These are phyloP conservation scores for Orthonevra nobilis DNA, from an alignment of 2,888 invertebrate genomes.

Conservation along the genomic window DNA sequence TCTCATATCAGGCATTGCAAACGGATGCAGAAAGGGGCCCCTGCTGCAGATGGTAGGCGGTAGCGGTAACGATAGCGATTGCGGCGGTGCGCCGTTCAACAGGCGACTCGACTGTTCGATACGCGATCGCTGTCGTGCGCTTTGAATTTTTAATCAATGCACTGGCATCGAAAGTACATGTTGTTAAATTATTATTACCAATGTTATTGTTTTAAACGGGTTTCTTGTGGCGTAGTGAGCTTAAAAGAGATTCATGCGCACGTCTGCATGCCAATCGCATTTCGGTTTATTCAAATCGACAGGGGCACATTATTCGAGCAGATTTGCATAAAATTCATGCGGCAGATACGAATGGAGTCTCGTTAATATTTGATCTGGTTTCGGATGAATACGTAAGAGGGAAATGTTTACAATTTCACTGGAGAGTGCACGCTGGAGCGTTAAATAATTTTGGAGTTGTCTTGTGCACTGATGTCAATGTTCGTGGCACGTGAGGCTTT, in stretches of 20 bases:
- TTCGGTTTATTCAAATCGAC: slow-evolving; percentile 7
- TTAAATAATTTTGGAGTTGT: too few species aligned
- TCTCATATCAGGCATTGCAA: slow-evolving; percentile 28
- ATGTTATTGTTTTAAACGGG: slow-evolving; percentile 67
- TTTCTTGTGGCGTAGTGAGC: slow-evolving; percentile 40
- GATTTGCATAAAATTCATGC: slow-evolving; percentile 40
- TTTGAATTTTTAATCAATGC: slow-evolving; percentile 60
- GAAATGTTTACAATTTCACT: too few species aligned
- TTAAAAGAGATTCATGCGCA: slow-evolving; percentile 27
- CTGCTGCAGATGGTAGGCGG: slow-evolving; percentile 45
- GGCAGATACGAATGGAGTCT: neutral
- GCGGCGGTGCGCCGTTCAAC: slow-evolving; percentile 16
- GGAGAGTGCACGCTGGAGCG: too few species aligned
- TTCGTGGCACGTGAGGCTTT: too few species aligned
- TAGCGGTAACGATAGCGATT: slow-evolving; percentile 20
- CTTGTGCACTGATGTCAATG: too few species aligned
- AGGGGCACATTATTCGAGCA: neutral
- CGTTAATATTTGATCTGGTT: slow-evolving; percentile 1
- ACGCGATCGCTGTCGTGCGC: slow-evolving; percentile 49
- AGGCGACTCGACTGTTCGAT: slow-evolving; percentile 12
- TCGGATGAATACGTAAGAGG: slow-evolving; percentile 15
- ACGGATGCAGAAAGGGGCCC: slow-evolving; percentile 24
- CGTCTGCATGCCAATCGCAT: slow-evolving; percentile 41
- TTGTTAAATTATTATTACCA: slow-evolving; percentile 68
- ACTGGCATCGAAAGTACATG: slow-evolving; percentile 58